These are phyloP conservation scores for Pao palembangensis DNA, from an alignment of 2,113 vertebrate genomes.

Conservation along the genomic window DNA sequence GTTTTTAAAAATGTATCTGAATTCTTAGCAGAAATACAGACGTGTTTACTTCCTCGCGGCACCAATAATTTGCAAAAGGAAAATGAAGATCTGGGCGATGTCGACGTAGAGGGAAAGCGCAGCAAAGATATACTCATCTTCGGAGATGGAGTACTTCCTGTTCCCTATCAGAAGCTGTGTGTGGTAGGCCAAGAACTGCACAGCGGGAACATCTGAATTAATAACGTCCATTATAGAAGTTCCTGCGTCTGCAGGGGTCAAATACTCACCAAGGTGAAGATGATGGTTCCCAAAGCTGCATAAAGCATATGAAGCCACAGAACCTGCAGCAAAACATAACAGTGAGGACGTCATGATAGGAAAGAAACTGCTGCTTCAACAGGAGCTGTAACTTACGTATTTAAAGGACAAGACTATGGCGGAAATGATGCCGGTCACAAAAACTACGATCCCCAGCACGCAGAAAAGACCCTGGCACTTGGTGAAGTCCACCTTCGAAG, in stretches of 20 bases:
- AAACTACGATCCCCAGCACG: conserved; percentile 87
- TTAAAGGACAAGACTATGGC: conserved; percentile 87
- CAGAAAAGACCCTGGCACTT: conserved; percentile 90
- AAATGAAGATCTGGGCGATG: conserved; percentile 92
- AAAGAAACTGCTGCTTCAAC: background rate
- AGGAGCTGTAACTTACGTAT: conserved; percentile 81
- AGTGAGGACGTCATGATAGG: background rate
- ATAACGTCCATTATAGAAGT: background rate
- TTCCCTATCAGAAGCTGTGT: conserved; percentile 95
- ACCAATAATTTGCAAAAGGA: conserved; percentile 88
- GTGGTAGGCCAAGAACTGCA: conserved; percentile 93
- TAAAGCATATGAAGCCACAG: conserved; percentile 97
- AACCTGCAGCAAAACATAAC: conserved; percentile 65
- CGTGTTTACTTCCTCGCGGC: conserved; percentile 50
- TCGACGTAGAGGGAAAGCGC: conserved; percentile 92
- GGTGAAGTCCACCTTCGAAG: conserved; percentile 89
- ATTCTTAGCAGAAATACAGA: background rate
- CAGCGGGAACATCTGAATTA: conserved; percentile 15
- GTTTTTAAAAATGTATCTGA: conserved; percentile 12
- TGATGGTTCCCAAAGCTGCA: conserved; percentile 85
- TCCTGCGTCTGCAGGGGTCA: no score
- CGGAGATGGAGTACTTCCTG: conserved; percentile 86
- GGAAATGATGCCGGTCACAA: conserved; percentile 87
- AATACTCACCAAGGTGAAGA: conserved; percentile 88
- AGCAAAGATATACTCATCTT: conserved; percentile 89